Evolutionary conservation across 2,113 vertebrate species (phyloP), one percentile per base, ranked within the genome.

Genomic region (Phylloscopus trochiloides): DNA sequence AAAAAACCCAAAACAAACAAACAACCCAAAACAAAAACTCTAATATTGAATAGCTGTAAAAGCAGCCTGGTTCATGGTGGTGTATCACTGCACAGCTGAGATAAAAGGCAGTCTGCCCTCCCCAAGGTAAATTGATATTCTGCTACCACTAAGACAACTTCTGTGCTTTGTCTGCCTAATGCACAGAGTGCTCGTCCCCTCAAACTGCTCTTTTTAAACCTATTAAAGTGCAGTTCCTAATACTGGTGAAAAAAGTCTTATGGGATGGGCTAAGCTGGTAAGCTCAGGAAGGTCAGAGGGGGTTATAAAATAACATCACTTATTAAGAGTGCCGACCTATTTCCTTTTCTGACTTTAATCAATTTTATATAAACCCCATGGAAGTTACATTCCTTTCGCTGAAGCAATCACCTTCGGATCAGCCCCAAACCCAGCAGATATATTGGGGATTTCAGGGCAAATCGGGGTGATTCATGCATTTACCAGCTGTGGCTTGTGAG

Each of bases 201-300:
- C 47, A 58, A 55, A 96, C 51, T 34, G 58, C 48, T 92, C 67
- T 45, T 90, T 86, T 70, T 24, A 81, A 92, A 81, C 22, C 51
- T 51, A 59, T 77, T 83, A 34, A 80, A 92, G 32, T 36, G 25
- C 36, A 77, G 31, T 83, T 90, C 74, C 74, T 88, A 93, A 84
- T 40, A 63, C 50, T 63, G 75, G 26, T 51, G 51, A 47, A 77
- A 95, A 88, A 79, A 86, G 58, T 88, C 88, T 92, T 80, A 94
- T 52, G 67, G 93, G 84, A 82, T 90, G 85, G 90, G 83, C 82
- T 92, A 92, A 96, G 67, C 90, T 80, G 79, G 48, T 92, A 90
- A 93, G 72, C 75, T 92, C 63, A 80, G 72, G 61, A 91, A 90
- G 54, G 45, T 34, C 6, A 2, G 13, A 14, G 26, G 29, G n/a